phyloP scores from a whole-genome alignment of 2,888 invertebrate species.

The Cerastis rubricosa region DNA sequence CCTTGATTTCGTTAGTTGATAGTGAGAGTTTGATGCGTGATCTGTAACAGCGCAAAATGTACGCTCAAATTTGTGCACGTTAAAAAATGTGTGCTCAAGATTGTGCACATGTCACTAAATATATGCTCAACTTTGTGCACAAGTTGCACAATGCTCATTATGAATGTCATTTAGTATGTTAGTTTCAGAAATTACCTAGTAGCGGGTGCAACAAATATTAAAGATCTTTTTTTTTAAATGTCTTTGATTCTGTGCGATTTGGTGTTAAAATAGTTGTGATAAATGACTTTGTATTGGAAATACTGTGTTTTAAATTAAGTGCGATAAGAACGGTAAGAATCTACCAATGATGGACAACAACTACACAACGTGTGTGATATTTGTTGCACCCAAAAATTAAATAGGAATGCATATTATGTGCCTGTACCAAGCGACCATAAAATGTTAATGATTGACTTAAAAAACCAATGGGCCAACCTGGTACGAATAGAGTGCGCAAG shows the following conservation, averaged over 20 bases:
- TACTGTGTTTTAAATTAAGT: not conserved
- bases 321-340: not conserved
- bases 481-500: not conserved
- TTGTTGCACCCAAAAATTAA: slow-evolving; percentile 12
- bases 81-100: not conserved
- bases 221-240: too few species aligned
- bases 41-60: slow-evolving; percentile 83
- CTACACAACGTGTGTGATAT: not conserved
- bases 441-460: not conserved
- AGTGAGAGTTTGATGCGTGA: slow-evolving; percentile 81
- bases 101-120: not conserved
- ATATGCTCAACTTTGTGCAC: not conserved
- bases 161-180: slow-evolving; percentile 9
- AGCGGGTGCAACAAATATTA: slow-evolving; percentile 9
- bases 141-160: not conserved
- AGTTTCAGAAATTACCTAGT: not conserved
- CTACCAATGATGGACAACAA: not conserved
- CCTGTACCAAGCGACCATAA: slow-evolving; percentile 6
- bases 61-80: slow-evolving; percentile 62
- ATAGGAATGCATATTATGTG: not conserved
- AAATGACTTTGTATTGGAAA: not conserved
- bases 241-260: not conserved
- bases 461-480: not conserved
- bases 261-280: not conserved
- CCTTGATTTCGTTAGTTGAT: slow-evolving; percentile 81